A percentile compares a stretch with the other conserved stretches of the same genome.
Evolutionary conservation across 2,888 invertebrate genomes (phyloP).

Genomic region (Ernsta delagoae): DNA sequence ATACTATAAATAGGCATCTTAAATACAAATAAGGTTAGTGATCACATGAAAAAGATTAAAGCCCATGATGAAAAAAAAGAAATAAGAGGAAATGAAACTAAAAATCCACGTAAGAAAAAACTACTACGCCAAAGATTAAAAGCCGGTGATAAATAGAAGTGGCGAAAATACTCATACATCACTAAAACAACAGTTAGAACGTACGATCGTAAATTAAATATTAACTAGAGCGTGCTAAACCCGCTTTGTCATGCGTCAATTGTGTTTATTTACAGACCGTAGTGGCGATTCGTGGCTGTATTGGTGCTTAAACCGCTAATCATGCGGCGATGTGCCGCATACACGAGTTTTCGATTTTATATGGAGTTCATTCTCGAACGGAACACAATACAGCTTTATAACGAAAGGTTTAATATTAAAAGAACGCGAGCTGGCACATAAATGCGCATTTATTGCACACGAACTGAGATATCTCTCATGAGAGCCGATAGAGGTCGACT

Average conservation of each 20-base stretch:
- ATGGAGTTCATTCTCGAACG: background rate
- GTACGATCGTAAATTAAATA: slow-evolving; percentile 23
- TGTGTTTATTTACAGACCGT: slow-evolving; percentile 26
- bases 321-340: background rate
- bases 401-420: slow-evolving; percentile 14
- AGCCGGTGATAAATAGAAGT: background rate
- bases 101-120: too few species aligned
- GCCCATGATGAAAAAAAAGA: too few species aligned
- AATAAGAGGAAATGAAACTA: too few species aligned
- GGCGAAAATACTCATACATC: background rate
- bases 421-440: background rate
- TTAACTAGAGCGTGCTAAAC: slow-evolving; percentile 30
- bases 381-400: slow-evolving; percentile 5
- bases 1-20: too few species aligned
- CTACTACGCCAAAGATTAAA: too few species aligned
- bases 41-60: too few species aligned
- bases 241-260: slow-evolving; percentile 30
- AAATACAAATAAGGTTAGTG: too few species aligned
- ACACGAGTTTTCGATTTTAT: background rate
- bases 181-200: slow-evolving; percentile 1
- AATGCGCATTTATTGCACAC: too few species aligned
- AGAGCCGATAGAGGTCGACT: slow-evolving; percentile 48
- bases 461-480: too few species aligned
- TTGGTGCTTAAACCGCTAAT: background rate
- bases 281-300: slow-evolving; percentile 8